Percentiles rank a stretch among this genome's conserved stretches.
phyloP scores from a whole-genome alignment of 1,140 invertebrate species.

The Adelges cooleyi region DNA sequence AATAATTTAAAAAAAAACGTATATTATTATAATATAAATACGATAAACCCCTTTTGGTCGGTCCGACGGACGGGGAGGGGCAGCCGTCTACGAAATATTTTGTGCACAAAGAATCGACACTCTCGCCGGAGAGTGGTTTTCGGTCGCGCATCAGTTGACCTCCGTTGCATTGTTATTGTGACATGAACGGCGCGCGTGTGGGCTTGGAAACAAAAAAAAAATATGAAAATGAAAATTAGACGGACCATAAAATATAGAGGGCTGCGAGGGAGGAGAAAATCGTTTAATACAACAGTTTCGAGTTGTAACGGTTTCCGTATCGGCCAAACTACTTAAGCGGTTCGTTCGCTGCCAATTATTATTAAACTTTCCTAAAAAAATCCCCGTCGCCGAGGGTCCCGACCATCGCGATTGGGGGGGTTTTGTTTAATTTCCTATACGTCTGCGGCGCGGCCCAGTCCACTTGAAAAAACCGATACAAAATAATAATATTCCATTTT shows the following conservation, averaged over 20 bases:
- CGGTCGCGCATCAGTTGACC: constrained; percentile 23
- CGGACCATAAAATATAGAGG: not conserved
- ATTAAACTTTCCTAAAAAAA: not conserved
- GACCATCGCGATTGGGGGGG: no score
- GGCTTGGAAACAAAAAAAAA: constrained; percentile 7
- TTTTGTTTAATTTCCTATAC: no score
- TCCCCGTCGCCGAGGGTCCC: no score
- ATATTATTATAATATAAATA: not conserved
- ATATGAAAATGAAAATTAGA: no score
- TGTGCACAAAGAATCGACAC: constrained; percentile 9
- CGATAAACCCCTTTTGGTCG: constrained; percentile 12
- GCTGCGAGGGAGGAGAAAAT: not conserved
- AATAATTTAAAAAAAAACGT: no score
- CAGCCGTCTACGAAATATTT: not conserved
- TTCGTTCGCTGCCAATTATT: not conserved
- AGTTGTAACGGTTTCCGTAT: not conserved
- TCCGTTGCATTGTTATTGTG: constrained; percentile 22
- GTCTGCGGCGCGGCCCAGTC: no score
- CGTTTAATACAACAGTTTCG: no score
- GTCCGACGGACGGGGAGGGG: no score
- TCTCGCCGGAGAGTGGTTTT: constrained; percentile 15
- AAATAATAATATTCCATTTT: no score
- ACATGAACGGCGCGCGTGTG: constrained; percentile 3
- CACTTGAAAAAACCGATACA: no score
- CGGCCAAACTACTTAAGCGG: not conserved